A percentile compares a stretch with the other conserved stretches of the same genome.
phyloP scores from a whole-genome alignment of 2,113 vertebrate genomes.

The Thymallus thymallus region DNA sequence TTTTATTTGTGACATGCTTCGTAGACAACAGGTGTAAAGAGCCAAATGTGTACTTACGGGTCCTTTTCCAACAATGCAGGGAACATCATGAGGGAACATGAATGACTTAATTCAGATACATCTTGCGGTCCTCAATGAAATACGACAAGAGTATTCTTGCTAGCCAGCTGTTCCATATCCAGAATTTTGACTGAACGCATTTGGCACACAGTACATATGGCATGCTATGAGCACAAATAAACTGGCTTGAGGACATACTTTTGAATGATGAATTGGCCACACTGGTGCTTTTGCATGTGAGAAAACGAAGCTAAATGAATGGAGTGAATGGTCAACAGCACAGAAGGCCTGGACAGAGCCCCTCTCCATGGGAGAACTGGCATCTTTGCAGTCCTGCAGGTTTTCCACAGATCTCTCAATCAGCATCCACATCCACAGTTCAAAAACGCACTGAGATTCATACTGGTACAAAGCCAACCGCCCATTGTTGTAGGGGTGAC shows the following conservation, averaged over 20 bases:
- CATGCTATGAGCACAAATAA: slow-evolving; percentile 16
- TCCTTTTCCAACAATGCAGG: no score
- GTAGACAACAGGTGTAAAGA: no score
- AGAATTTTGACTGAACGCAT: slow-evolving; percentile 1
- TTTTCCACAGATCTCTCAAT: slow-evolving; percentile 60
- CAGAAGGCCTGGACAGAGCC: slow-evolving; percentile 55
- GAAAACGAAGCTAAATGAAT: slow-evolving; percentile 40
- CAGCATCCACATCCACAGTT: slow-evolving; percentile 59
- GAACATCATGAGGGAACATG: slow-evolving; percentile 25
- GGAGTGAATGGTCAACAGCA: slow-evolving; percentile 42
- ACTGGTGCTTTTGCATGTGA: not conserved
- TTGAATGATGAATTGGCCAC: slow-evolving; percentile 32
- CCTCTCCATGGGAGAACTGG: slow-evolving; percentile 57
- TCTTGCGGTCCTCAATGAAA: slow-evolving; percentile 15
- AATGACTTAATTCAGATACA: slow-evolving; percentile 46
- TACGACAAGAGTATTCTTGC: not conserved
- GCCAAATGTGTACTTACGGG: slow-evolving; percentile 40
- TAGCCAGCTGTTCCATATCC: not conserved
- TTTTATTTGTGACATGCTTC: slow-evolving; percentile 12
- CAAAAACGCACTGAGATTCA: slow-evolving; percentile 54
- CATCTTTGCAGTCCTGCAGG: slow-evolving; percentile 62
- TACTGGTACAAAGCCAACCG: slow-evolving; percentile 57
- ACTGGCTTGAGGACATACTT: slow-evolving; percentile 50
- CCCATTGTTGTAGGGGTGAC: slow-evolving; percentile 51
- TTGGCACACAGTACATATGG: slow-evolving; percentile 26